These are phyloP conservation scores for Clarias laeviceps DNA, from an alignment of 2,797 vertebrate genomes.

Conservation along the genomic window DNA sequence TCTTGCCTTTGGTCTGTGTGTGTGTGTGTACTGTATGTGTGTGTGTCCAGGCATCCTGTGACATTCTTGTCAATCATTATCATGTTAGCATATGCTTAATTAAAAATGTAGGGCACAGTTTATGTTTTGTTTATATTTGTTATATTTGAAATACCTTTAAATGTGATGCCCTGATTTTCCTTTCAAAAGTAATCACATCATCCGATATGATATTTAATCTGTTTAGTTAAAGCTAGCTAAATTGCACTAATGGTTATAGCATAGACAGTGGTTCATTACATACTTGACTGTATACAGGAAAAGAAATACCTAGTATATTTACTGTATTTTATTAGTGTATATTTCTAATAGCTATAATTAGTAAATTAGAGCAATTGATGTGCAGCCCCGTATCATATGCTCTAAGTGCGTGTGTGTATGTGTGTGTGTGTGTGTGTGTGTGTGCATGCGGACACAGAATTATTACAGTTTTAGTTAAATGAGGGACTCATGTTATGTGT, in stretches of 20 bases:
- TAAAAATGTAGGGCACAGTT: background rate
- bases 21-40: background rate
- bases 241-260: background rate
- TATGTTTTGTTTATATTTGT: background rate
- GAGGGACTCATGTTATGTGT: constrained; percentile 50
- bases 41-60: background rate
- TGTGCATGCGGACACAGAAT: constrained; percentile 3
- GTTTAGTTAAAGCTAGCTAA: background rate
- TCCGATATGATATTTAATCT: background rate
- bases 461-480: constrained; percentile 45
- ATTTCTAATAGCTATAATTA: too few species aligned
- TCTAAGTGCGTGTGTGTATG: constrained; percentile 7
- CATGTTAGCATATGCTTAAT: background rate
- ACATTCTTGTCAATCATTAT: background rate
- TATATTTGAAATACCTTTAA: background rate
- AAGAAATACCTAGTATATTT: too few species aligned
- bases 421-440: constrained; percentile 13
- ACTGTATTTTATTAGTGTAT: too few species aligned
- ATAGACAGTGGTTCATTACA: background rate
- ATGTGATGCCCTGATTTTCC: background rate
- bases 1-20: background rate
- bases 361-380: background rate
- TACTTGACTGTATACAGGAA: background rate
- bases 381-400: background rate
- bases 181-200: background rate